Evolutionary conservation across 2,888 invertebrate genomes (phyloP), one percentile per base, ranked within the genome.

Genomic region (Caradrina kadenii): DNA sequence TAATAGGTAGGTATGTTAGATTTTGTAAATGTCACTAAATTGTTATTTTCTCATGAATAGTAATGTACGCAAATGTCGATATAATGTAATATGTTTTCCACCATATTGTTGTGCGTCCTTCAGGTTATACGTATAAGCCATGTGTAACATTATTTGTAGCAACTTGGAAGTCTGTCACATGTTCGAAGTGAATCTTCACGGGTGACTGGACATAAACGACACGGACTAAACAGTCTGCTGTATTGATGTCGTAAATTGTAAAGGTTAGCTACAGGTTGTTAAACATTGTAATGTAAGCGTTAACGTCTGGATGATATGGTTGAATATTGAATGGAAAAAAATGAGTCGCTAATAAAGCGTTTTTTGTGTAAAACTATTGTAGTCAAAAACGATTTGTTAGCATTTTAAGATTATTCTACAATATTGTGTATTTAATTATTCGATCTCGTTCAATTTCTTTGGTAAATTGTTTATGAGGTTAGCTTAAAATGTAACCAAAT

Each of bases 141-240:
- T 39, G 13, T 49, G 58, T 42, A 42, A 52, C 65, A 65, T 64
- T 26, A 62, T 61, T 54, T 26, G 31, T 5, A 15, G 69, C 3
- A 60, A 13, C 45, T 72, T 11, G 22, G 42, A 52, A 31, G 50
- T 45, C 52, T 42, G 22, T 35, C 22, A 35, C n/a, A 39, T 52
- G 50, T 19, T 60, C 60, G 21, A 22, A 45, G 42, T 53, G 35
- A 69, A 72, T 35, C 35, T 45, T 53, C 10, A 19, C 35, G 19
- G 35, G 17, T 17, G 45, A 61, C 35, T 72, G 31, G 6, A 19
- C 10, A 19, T 50, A 17, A 45, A 17, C 15, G 17, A 45, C 45
- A 45, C 45, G 45, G 6, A 45, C 45, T 45, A 17, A 52, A 72
- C 50, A 31, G 13, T 69, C 6, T 8, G 1, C 7, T 26, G 17